Percentiles rank a stretch among this genome's conserved stretches.
Conservation (phyloP, 1,140 invertebrate species). For the Drosophila repleta region DNA sequence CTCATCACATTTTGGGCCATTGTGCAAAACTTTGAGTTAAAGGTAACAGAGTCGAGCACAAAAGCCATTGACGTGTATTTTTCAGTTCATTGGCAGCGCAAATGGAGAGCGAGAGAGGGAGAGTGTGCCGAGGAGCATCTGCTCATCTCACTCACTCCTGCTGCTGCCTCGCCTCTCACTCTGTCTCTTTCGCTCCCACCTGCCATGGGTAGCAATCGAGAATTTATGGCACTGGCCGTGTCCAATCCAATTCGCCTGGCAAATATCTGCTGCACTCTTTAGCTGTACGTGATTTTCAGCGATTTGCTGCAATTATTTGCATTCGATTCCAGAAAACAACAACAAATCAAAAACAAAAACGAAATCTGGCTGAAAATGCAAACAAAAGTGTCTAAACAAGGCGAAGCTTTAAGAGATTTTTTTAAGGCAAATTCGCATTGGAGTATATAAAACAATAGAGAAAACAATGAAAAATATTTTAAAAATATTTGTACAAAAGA, state of each 20-base stretch:
- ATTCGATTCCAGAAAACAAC: slow-evolving; percentile 13
- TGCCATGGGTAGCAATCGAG: neutral
- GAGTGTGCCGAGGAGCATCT: too few relatives aligned
- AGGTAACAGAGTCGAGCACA: slow-evolving; percentile 47
- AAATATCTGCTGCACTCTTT: slow-evolving; percentile 30
- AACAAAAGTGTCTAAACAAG: neutral
- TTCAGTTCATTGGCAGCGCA: slow-evolving; percentile 57
- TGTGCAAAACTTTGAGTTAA: slow-evolving; percentile 36
- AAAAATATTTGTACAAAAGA: too few relatives aligned
- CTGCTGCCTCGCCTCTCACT: too few relatives aligned
- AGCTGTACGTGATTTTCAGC: slow-evolving; percentile 71
- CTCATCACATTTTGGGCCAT: slow-evolving; percentile 42
- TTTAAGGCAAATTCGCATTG: too few relatives aligned
- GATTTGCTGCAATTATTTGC: slow-evolving; percentile 69
- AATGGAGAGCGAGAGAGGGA: too few relatives aligned
- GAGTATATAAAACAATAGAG: too few relatives aligned
- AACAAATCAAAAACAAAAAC: slow-evolving; percentile 15
- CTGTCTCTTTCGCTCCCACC: too few relatives aligned
- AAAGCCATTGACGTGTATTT: slow-evolving; percentile 54
- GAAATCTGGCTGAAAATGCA: too few relatives aligned
- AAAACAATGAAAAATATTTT: too few relatives aligned
- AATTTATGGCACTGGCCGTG: neutral
- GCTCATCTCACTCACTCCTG: too few relatives aligned
- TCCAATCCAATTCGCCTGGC: neutral
- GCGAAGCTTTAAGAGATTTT: neutral